A percentile compares a stretch with the other conserved stretches of the same genome.
Evolutionary conservation across 1,140 invertebrate genomes (phyloP).

Genomic region (Coenobita brevimanus): DNA sequence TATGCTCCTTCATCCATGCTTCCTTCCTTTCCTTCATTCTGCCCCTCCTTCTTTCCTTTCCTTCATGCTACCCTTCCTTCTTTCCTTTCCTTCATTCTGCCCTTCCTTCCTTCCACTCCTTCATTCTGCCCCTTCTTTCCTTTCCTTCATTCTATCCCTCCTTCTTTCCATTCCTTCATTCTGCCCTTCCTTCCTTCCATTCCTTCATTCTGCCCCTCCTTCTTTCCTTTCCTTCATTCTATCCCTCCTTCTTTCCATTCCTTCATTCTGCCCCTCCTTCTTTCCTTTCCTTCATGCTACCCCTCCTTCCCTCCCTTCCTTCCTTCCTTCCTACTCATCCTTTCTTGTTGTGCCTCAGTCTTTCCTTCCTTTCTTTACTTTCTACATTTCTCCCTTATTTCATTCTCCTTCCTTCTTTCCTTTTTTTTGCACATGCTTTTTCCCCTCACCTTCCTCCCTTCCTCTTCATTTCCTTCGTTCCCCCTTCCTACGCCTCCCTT

Average conservation of each 20-base stretch:
- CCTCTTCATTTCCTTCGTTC: too few species aligned
- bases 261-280: not conserved
- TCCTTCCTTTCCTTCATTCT: not conserved
- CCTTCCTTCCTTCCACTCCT: too few species aligned
- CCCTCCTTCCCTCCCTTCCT: conserved; percentile 1
- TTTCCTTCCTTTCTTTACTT: not conserved
- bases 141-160: not conserved
- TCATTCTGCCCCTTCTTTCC: too few species aligned
- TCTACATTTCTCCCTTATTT: not conserved
- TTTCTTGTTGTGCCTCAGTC: too few species aligned
- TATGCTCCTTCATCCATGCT: not conserved
- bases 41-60: not conserved
- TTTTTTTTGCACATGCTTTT: too few species aligned
- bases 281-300: not conserved
- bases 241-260: not conserved
- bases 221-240: not conserved
- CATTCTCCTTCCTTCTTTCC: not conserved
- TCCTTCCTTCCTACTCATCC: not conserved
- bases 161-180: not conserved
- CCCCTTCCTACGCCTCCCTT: too few species aligned
- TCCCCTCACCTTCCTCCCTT: too few species aligned
- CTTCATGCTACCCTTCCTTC: too few species aligned
- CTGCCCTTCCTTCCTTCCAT: not conserved
- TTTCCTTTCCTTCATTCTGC: too few species aligned
- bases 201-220: not conserved